Base-by-base conservation (phyloP, 2,888 invertebrate genomes). In the Ectropis crepuscularia region DNA sequence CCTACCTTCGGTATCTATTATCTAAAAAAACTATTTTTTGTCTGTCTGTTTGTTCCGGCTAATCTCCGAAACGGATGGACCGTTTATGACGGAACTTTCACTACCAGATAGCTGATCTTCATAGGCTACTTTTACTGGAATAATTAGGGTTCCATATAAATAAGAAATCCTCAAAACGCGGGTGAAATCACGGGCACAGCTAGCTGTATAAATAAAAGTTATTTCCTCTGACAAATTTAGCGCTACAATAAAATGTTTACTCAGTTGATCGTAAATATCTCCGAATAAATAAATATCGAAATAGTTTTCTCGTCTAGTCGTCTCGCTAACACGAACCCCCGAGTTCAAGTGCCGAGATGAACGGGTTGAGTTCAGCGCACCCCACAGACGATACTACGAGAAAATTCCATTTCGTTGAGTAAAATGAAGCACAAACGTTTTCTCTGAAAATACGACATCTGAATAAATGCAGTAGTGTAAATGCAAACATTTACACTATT, bases 301-400 rank as follows among this genome's bases (percentile, higher is more conserved):
- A 57, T 37, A 16, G 49, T 54, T 45, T 39, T 36, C n/a, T n/a
- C 11, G 42, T 39, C 11, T 45, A 46, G 36, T 39, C 38, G 8
- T 38, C 39, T n/a, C 8, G 39, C 16, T n/a, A 43, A 50, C 7
- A 47, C 45, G 45, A 45, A 57, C 43, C 48, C 41, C 41, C 38
- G 36, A 36, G 9, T 49, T 43, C 45, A 48, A 68, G 53, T 57
- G 55, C 53, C 49, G 53, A 63, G 47, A 58, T 60, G 67, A 63
- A 67, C 63, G 64, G 57, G 65, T 61, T 60, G 50, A 51, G 65
- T 53, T 68, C 61, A 67, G 61, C 39, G 38, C 38, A 57, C 62
- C 53, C 9, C 6, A 8, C 53, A 8, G 41, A 49, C 7, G 38
- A 37, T 54, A 54, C 41, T 16, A n/a, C 38, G 49, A 39, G 43